Base-by-base conservation (phyloP, 2,113 vertebrate species). In the Arvicanthis niloticus region DNA sequence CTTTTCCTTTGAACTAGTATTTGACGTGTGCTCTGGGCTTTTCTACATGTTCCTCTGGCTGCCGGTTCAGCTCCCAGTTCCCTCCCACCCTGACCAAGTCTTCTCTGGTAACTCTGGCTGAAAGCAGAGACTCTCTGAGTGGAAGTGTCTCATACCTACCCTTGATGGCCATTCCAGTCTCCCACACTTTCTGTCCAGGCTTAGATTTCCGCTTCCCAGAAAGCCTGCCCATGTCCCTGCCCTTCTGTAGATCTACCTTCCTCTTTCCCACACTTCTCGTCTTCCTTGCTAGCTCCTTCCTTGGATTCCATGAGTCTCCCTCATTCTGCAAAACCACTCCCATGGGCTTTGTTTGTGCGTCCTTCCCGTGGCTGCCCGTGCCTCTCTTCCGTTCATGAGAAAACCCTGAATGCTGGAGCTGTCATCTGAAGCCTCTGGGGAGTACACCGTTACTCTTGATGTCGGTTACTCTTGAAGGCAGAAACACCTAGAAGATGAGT, bases 351-450 rank as follows among this genome's bases (percentile, higher is more conserved):
- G n/a, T 62, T 87, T 85, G 6, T 67, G 12, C 16, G 40, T 65
- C 51, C 21, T 34, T 67, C 0, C 0, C 22, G 16, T 0, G 42
- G 22, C 56, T 68, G 45, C n/a, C 42, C 48, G 11, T 26, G 12
- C 48, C 3, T 73, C 84, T 51, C 29, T 3, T 1, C 24, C 16
- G 8, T 31, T 62, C 56, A n/a, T 12, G 40, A 6, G 42, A 9
- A 53, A 72, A 75, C 40, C 42, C 7, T 29, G 78, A 85, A 19
- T 16, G 42, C 37, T 86, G 51, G n/a, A 65, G 40, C 3, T 37
- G 45, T 10, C 17, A 68, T 53, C 40, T 26, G 72, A 70, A 53
- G 88, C 65, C 58, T 68, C 29, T 40, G 37, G 58, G 6, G 10
- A 73, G 37, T 12, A 1, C 56, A 51, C 9, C 1, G 2, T 51